A percentile compares a stretch with the other conserved stretches of the same genome.
phyloP scores from a whole-genome alignment of 1,140 invertebrate genomes.

The Branchinecta lynchi region DNA sequence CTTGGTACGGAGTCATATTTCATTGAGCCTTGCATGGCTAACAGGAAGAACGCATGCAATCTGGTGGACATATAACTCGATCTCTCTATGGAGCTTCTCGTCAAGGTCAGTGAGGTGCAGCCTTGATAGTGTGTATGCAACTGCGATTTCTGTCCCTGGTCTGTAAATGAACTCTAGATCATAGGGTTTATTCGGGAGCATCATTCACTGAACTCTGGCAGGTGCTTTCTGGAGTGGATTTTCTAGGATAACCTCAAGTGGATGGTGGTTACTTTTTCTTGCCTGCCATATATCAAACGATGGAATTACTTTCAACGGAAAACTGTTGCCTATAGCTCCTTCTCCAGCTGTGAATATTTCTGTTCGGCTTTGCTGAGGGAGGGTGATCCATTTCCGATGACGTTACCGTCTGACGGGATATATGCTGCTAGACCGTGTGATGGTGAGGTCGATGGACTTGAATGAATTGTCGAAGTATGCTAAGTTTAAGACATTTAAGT shows the following conservation, averaged over 20 bases:
- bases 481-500: slow-evolving; percentile 2
- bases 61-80: slow-evolving; percentile 9
- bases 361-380: slow-evolving; percentile 5
- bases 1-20: slow-evolving; percentile 10
- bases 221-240: background rate
- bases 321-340: background rate
- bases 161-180: too few relatives aligned
- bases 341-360: slow-evolving; percentile 9
- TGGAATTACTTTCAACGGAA: background rate
- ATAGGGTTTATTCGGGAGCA: background rate
- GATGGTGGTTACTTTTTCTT: background rate
- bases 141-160: slow-evolving; percentile 9
- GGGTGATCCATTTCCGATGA: background rate
- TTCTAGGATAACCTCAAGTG: slow-evolving; percentile 1
- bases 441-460: slow-evolving; percentile 4
- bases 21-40: background rate
- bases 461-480: slow-evolving; percentile 6
- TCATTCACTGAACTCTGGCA: slow-evolving; percentile 8
- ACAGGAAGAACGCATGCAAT: slow-evolving; percentile 8
- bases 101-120: background rate
- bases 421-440: slow-evolving; percentile 5
- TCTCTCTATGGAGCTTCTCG: slow-evolving; percentile 9
- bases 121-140: slow-evolving; percentile 5
- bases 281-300: background rate
- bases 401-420: slow-evolving; percentile 4